Evolutionary conservation across 2,113 vertebrate species (phyloP).

Genomic region (human): DNA sequence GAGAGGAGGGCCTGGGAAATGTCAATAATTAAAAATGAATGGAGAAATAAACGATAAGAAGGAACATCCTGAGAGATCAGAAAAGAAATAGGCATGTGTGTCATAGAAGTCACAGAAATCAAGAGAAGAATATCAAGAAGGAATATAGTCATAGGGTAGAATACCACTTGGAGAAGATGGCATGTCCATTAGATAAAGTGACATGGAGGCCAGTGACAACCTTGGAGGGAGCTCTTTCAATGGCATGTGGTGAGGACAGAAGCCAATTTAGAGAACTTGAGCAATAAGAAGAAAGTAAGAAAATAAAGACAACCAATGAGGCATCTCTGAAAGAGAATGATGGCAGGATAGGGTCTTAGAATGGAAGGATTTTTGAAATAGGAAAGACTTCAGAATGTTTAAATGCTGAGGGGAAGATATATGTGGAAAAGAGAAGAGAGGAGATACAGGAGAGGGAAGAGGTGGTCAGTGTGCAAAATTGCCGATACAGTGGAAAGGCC

Average conservation of each 20-base stretch:
- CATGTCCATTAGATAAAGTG: background rate
- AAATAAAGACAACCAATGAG: background rate
- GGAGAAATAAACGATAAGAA: background rate
- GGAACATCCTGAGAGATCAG: background rate
- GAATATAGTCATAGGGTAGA: background rate
- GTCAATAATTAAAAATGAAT: background rate
- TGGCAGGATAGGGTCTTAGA: background rate
- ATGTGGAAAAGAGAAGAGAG: background rate
- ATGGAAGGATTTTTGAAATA: background rate
- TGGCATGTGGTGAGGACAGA: background rate
- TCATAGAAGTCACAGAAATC: background rate
- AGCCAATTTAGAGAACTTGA: background rate
- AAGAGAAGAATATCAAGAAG: background rate
- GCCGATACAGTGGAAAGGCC: background rate
- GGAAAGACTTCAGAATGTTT: background rate
- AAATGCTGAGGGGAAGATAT: background rate
- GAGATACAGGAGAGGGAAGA: background rate
- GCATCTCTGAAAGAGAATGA: background rate
- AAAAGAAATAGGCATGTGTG: background rate
- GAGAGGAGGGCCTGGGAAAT: background rate
- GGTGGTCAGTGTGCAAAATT: background rate
- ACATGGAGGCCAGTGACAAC: background rate
- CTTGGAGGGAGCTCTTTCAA: background rate
- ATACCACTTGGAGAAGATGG: background rate
- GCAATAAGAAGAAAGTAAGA: background rate